Base-by-base conservation (phyloP, 1,140 invertebrate species). In the Lysiphlebus fabarum region DNA sequence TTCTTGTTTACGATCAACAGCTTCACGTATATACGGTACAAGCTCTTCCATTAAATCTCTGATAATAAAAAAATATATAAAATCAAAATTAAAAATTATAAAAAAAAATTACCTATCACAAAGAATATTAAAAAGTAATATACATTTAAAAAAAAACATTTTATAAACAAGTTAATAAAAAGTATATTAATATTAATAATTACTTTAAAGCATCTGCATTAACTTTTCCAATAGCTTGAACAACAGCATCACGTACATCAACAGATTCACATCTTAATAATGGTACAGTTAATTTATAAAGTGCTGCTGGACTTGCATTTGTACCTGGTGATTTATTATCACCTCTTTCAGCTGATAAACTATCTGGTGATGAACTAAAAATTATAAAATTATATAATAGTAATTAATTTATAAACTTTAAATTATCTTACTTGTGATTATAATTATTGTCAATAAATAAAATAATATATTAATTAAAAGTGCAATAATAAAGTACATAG, bases 11-110 rank as follows among this genome's bases (percentile, higher is more conserved):
- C 93, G 85, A 76, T 99, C 97, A n/a, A 97, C 90, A 1, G 95
- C 93, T 78, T 99, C 97, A 36, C 95, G 86, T 53, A 99, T 89
- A 62, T 92, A 90, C 4, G 89, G 85, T 8, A 93, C 84, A 17
- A 99, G 73, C 79, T 99, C 97, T 70, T 99, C 96, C 85, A 99
- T 91, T 42, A 99, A 81, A 81, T 98, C 95, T 72, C 95, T 97
- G 71, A 61, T 49, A 63, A 62, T 40, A 36, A 44, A 51, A 56
- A 47, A 14, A 26, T 14, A 33, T 7, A 43, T 41, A 34, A 68
- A 55, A 7, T 14, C 65, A 42, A 49, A 57, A 37, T 50, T 7
- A 56, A 51, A 49, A 56, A 37, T 41, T 38, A 9, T 1, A n/a
- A 34, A 10, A 12, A 10, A n/a, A n/a, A n/a, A n/a, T n/a, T n/a